Evolutionary conservation across 2,113 vertebrate species (phyloP), one percentile per base, ranked within the genome.

Genomic region (Tragelaphus strepsiceros): DNA sequence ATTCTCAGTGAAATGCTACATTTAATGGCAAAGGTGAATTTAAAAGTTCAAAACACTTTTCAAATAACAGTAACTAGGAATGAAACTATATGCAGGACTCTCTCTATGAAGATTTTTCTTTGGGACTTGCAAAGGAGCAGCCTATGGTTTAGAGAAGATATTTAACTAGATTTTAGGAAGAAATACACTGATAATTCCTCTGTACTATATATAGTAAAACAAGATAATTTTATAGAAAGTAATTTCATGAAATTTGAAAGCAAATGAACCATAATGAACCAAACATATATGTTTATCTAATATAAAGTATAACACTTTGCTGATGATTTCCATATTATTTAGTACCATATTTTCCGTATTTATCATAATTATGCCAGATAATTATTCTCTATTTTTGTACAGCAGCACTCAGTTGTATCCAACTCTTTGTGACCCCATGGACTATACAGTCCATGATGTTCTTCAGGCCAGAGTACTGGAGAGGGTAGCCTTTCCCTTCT

Each of bases 171-270:
- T 95, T 97, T 97, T 83, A 86, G 54, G 54, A 94, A 91, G n/a
- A 59, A 89, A n/a, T 94, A 93, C 87, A 96, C 95, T 91, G 86
- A 89, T 95, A 90, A 94, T 85, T 95, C 67, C 64, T 96, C 56
- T 96, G 21, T 96, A 90, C n/a, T 89, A 93, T 95, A 95, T 84
- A 58, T 93, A 64, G 80, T 82, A 94, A 96, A 80, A 88, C 67
- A 96, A 95, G 26, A 24, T 53, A 86, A 92, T 86, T 43, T 35
- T 92, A 54, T 59, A 59, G 51, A 86, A 95, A 97, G 39, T 84
- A 88, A 91, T 95, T 94, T 96, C 46, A 92, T 91, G 54, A 8
- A 80, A 84, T 94, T 96, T 88, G 17, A 90, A 95, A 90, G 56
- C 89, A 80, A 84, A 95, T 21, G 58, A 83, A 77, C 24, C 32